Evolutionary conservation across 2,113 vertebrate genomes (phyloP), one percentile per base, ranked within the genome.

Genomic region (Leptosomus discolor): DNA sequence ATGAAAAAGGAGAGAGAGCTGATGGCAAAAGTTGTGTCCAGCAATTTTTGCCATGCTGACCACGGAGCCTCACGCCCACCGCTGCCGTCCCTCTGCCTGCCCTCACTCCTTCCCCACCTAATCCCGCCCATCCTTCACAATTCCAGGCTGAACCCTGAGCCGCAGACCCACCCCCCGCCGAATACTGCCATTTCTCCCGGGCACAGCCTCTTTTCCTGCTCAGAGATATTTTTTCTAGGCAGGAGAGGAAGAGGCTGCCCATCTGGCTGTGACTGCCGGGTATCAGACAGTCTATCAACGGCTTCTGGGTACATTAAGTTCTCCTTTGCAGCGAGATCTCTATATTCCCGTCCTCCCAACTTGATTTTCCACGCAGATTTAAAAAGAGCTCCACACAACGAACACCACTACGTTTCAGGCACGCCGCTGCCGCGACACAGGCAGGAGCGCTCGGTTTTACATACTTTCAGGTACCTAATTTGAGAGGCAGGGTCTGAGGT

Each of bases 281-380:
- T 76, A 94, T 65, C 91, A 91, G 82, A 54, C 91, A 86, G 91
- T 95, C 93, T 65, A 94, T 97, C 96, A 88, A 39, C 5, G 0
- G 61, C 71, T 85, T 88, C 95, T 77, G 94, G 91, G 92, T 90
- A 92, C 96, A 94, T 95, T 95, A 95, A 94, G 90, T 68, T 86
- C 94, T 88, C 91, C 79, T 96, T 64, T 45, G 85, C 79, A 20
- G 58, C 0, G 5, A 88, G 82, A 93, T 92, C 93, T 82, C n/a
- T 8, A 9, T 60, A 69, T 79, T 65, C 63, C 58, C 48, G 45
- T 16, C 41, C 58, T 93, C 79, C 92, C 92, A 19, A 26, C 26
- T 57, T 21, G 82, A 92, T 94, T 83, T 75, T 9, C 91, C 94
- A 91, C 26, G 75, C 88, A 88, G 94, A 91, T 91, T 86, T 93